A percentile compares a stretch with the other conserved stretches of the same genome.
phyloP scores from a whole-genome alignment of 2,888 invertebrate species.

The Gymnocheta viridis region DNA sequence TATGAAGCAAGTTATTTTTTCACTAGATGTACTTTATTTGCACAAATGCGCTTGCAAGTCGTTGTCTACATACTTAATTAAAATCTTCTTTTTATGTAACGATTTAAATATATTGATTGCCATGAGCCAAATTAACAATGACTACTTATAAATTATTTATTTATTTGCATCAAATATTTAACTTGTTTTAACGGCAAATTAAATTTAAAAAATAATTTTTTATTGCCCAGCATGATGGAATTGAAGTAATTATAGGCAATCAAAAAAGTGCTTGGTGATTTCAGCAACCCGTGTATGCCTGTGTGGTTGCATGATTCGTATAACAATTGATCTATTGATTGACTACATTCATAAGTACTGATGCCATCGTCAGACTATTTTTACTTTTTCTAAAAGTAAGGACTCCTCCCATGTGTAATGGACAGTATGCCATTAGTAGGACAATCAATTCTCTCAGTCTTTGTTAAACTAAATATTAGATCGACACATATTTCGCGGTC shows the following conservation, averaged over 20 bases:
- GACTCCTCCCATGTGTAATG: too few species aligned
- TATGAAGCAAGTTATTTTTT: too few species aligned
- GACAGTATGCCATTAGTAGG: too few species aligned
- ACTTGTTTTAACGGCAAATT: slow-evolving; percentile 1
- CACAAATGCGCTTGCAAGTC: background rate
- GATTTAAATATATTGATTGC: slow-evolving; percentile 8
- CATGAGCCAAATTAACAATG: slow-evolving; percentile 33
- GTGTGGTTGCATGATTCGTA: background rate
- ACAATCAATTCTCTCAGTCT: too few species aligned
- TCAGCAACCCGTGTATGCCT: background rate
- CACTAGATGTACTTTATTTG: too few species aligned
- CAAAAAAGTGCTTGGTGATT: background rate
- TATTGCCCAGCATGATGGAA: background rate
- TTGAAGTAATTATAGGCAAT: background rate
- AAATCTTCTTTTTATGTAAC: background rate
- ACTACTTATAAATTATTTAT: slow-evolving; percentile 28
- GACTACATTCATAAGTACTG: too few species aligned
- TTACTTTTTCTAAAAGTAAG: too few species aligned
- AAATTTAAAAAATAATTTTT: background rate
- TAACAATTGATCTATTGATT: too few species aligned
- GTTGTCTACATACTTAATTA: background rate
- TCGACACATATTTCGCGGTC: too few species aligned
- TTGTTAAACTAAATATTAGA: too few species aligned
- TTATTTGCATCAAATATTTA: slow-evolving; percentile 18
- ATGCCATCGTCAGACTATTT: too few species aligned